Evolutionary conservation across 2,888 invertebrate genomes (phyloP), one percentile per base, ranked within the genome.

Genomic region (Yponomeuta evonymella): DNA sequence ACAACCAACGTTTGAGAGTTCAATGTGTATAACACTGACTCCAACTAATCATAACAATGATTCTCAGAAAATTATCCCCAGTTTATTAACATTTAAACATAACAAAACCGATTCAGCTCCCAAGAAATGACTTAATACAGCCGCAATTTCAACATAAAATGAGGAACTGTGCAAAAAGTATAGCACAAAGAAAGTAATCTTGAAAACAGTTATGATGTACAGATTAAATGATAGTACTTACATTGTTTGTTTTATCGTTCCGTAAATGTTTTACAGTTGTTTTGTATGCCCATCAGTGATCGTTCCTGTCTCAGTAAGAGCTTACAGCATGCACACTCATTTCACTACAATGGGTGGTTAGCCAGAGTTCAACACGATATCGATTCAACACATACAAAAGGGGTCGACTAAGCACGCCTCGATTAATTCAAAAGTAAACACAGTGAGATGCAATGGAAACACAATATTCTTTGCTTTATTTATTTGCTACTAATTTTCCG

Each of bases 321-420:
- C 78, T 80, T 79, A 76, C 81, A 86, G 81, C 82, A 81, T 84
- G 84, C 85, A 85, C 83, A 83, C 79, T 88, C 87, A 89, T 89
- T 87, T 85, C 81, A 84, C 81, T 23, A 79, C 84, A 79, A 84
- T 82, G 81, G 72, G 70, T 80, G 79, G 80, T 78, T 81, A 79
- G 75, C 77, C 43, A 30, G 30, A 65, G 33, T 65, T 65, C 64
- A 64, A n/a, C 43, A 43, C 23, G 15, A 8, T 85, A 86, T 87
- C 83, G 84, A 87, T 85, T 86, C 76, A 83, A 83, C 78, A 82
- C 74, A 77, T 67, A 74, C 81, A 79, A 82, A 82, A 80, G 76
- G 10, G 2, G 15, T 15, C 51, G 15, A 12, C 15, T 58, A 58
- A 81, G 75, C 81, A 75, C 75, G 79, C 79, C 72, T 77, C 74